These are phyloP conservation scores for Heterotis niloticus DNA, from an alignment of 2,113 vertebrate genomes.

Conservation along the genomic window DNA sequence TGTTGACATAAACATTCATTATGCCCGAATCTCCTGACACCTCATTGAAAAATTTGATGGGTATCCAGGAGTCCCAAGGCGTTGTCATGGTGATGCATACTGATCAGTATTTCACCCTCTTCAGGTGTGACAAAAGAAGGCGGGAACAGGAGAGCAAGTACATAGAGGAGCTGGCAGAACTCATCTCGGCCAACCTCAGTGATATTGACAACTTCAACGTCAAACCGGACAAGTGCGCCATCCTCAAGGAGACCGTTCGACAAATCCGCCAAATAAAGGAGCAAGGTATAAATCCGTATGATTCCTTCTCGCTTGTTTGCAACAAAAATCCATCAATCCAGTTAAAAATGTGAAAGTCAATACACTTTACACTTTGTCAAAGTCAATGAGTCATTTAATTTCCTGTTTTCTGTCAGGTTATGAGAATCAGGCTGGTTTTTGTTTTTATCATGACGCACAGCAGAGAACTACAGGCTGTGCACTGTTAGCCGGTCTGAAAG, in stretches of 20 bases:
- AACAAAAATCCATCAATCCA: neutral
- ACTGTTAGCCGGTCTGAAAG: neutral
- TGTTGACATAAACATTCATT: neutral
- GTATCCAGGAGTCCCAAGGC: neutral
- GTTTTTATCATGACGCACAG: neutral
- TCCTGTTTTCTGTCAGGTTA: neutral
- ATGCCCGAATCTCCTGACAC: neutral
- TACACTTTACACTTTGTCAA: neutral
- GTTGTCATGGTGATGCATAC: constrained; percentile 18
- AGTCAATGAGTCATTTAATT: neutral
- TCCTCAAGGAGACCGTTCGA: constrained; percentile 96
- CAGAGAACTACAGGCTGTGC: neutral
- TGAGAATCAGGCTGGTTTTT: neutral
- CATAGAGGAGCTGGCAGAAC: constrained; percentile 94
- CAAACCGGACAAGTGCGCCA: constrained; percentile 98
- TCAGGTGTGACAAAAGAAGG: constrained; percentile 89
- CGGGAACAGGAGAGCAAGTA: constrained; percentile 98
- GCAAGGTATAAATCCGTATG: constrained; percentile 74
- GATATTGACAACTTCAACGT: constrained; percentile 99
- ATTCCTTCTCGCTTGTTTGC: neutral
- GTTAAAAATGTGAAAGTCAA: neutral
- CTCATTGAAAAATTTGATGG: neutral
- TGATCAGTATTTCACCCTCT: constrained; percentile 24
- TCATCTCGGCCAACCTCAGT: constrained; percentile 97
- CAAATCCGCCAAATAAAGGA: constrained; percentile 99